Conservation (phyloP, 1,140 invertebrate genomes). For the Euglossa dilemma region DNA sequence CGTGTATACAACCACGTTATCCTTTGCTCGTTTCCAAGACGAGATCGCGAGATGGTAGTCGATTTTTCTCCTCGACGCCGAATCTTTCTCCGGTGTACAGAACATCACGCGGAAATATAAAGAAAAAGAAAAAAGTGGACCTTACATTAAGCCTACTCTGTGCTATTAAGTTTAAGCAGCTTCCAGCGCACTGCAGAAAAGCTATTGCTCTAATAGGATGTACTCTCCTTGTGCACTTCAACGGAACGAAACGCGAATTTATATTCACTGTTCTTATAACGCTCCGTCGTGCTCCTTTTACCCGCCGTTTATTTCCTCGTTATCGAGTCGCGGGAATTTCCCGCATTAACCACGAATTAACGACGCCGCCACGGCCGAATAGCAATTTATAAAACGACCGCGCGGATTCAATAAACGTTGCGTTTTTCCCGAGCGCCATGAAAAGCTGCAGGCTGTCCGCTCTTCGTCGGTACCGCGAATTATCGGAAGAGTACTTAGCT, state of each 20-base stretch:
- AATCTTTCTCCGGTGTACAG: background rate
- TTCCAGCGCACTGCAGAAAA: constrained; percentile 16
- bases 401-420: no score
- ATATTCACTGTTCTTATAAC: constrained; percentile 13
- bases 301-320: background rate
- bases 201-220: constrained; percentile 39
- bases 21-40: no score
- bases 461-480: no score
- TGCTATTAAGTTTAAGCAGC: constrained; percentile 57
- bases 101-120: constrained; percentile 10
- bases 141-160: constrained; percentile 47
- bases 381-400: no score
- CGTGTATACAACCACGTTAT: no score
- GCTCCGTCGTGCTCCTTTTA: no score
- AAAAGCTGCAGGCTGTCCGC: no score
- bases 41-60: no score
- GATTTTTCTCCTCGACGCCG: background rate
- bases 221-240: constrained; percentile 3
- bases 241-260: constrained; percentile 29
- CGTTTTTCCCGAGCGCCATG: no score
- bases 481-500: no score
- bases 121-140: constrained; percentile 12
- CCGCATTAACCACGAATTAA: background rate
- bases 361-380: background rate
- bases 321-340: background rate